Percentiles rank a stretch among this genome's conserved stretches.
Evolutionary conservation across 2,797 vertebrate species (phyloP).

Genomic region (Macropodus opercularis): DNA sequence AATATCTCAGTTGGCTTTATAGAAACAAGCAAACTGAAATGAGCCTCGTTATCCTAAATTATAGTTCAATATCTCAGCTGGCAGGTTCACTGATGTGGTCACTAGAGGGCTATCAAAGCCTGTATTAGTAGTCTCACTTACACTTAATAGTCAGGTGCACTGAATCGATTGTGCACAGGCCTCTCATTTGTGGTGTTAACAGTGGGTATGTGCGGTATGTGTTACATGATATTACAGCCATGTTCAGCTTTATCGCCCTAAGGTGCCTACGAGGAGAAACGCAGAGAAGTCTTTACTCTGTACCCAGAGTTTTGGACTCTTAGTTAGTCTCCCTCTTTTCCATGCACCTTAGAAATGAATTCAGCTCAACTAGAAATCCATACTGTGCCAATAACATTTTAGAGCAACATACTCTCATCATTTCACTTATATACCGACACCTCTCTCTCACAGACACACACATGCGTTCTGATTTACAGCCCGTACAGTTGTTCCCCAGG

Average conservation of each 20-base stretch:
- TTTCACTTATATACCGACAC: slow-evolving; percentile 14
- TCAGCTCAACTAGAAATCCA: neutral
- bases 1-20: slow-evolving; percentile 37
- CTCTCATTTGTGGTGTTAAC: slow-evolving; percentile 54
- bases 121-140: slow-evolving; percentile 14
- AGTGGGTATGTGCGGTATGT: slow-evolving; percentile 28
- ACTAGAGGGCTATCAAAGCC: slow-evolving; percentile 74
- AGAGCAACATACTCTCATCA: slow-evolving; percentile 5
- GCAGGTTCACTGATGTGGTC: slow-evolving; percentile 61
- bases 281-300: neutral
- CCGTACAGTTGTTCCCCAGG: slow-evolving; percentile 63
- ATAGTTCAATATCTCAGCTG: slow-evolving; percentile 38
- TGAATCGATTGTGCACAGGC: slow-evolving; percentile 27
- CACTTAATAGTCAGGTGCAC: slow-evolving; percentile 61
- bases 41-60: slow-evolving; percentile 56
- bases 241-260: slow-evolving; percentile 34
- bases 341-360: neutral
- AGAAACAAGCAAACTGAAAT: slow-evolving; percentile 30
- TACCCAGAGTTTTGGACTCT: neutral
- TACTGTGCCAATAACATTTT: neutral
- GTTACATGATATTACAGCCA: slow-evolving; percentile 37
- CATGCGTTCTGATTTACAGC: slow-evolving; percentile 69
- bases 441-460: slow-evolving; percentile 32
- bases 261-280: too few relatives aligned
- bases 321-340: slow-evolving; percentile 6